Conservation (phyloP, 1,140 invertebrate species). For the Drosophila nasuta region DNA sequence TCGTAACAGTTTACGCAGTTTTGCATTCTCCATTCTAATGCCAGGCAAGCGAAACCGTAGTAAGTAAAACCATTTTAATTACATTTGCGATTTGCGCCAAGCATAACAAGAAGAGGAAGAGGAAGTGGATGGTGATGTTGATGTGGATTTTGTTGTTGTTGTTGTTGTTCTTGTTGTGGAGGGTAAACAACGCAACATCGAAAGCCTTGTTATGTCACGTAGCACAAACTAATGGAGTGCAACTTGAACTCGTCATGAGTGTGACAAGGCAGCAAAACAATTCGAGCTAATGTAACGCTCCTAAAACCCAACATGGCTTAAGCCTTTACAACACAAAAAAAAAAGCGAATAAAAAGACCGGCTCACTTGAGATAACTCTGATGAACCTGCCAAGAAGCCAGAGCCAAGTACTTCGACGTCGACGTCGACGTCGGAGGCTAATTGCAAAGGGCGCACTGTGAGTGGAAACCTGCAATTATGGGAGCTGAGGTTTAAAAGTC, state of each 20-base stretch:
- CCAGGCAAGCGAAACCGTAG: conserved; percentile 71
- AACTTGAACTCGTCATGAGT: conserved; percentile 41
- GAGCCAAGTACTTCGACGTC: conserved; percentile 2
- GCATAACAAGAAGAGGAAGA: conserved; percentile 4
- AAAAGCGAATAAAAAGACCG: neutral
- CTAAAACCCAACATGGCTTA: neutral
- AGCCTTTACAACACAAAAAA: neutral
- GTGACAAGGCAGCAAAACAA: conserved; percentile 39
- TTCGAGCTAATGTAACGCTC: conserved; percentile 19
- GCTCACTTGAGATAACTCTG: conserved; percentile 28
- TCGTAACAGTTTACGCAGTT: conserved; percentile 55
- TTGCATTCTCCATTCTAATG: conserved; percentile 43
- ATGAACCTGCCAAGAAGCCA: conserved; percentile 24
- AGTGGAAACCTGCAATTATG: conserved; percentile 67
- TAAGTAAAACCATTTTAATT: conserved; percentile 82
- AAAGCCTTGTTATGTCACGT: conserved; percentile 40
- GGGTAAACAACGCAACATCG: neutral
- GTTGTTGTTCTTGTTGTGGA: neutral
- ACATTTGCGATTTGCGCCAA: conserved; percentile 63
- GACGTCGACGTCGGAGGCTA: conserved; percentile 27
- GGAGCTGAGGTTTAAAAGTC: conserved; percentile 63
- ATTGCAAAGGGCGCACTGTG: conserved; percentile 44
- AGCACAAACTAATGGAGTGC: conserved; percentile 42
- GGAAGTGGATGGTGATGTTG: conserved; percentile 1
- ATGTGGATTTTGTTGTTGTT: neutral